These are phyloP conservation scores for Hippocampus guttulatus DNA, from an alignment of 2,113 vertebrate genomes.

Conservation along the genomic window DNA sequence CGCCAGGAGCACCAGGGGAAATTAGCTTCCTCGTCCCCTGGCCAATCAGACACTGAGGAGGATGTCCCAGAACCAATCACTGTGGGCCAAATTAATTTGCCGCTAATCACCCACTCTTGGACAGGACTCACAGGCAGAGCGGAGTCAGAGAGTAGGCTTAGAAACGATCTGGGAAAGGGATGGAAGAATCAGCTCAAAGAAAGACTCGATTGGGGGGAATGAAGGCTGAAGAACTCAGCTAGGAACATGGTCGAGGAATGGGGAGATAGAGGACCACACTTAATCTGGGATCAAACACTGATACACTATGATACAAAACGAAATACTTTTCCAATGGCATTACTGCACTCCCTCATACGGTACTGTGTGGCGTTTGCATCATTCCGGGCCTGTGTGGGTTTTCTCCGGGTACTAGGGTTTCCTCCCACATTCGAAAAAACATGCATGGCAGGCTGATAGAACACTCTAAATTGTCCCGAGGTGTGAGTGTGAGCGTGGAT, in stretches of 20 bases:
- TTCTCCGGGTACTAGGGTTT: too few species aligned
- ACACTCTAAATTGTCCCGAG: too few species aligned
- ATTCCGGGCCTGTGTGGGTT: too few species aligned
- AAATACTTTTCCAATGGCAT: too few species aligned
- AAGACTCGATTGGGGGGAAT: background rate
- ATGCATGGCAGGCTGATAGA: too few species aligned
- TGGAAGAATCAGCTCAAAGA: background rate
- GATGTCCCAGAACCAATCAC: slow-evolving; percentile 73
- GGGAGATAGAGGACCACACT: background rate
- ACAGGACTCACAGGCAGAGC: slow-evolving; percentile 37
- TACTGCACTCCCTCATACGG: too few species aligned
- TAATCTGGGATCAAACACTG: too few species aligned
- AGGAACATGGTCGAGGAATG: background rate
- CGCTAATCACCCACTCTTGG: slow-evolving; percentile 72
- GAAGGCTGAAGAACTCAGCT: background rate
- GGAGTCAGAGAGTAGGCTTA: background rate
- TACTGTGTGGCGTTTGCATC: too few species aligned
- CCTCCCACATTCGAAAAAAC: too few species aligned
- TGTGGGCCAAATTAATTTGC: slow-evolving; percentile 76
- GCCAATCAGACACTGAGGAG: slow-evolving; percentile 68
- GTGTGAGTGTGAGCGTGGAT: too few species aligned
- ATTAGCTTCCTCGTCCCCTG: slow-evolving; percentile 72
- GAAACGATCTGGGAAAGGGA: background rate
- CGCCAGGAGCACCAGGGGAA: slow-evolving; percentile 72
- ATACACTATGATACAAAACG: too few species aligned